These are phyloP conservation scores for Diabrotica balteata DNA, from an alignment of 2,888 invertebrate species.

Conservation along the genomic window DNA sequence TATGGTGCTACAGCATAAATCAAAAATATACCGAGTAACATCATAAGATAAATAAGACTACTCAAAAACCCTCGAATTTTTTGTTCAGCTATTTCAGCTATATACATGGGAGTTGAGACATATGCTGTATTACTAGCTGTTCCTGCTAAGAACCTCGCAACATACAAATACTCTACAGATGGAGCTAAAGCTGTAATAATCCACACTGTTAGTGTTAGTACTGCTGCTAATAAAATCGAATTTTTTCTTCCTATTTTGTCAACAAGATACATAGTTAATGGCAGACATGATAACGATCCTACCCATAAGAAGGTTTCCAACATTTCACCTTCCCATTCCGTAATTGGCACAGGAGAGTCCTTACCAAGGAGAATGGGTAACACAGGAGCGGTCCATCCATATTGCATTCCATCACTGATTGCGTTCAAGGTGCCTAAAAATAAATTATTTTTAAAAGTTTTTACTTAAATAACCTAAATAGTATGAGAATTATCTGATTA, in stretches of 20 bases:
- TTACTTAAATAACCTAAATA: not conserved
- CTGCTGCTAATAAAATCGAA: constrained; percentile 52
- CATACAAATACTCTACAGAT: constrained; percentile 46
- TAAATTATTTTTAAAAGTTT: not conserved
- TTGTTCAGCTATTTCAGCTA: constrained; percentile 58
- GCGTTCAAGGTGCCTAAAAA: constrained; percentile 54
- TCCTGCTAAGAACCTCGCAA: constrained; percentile 48
- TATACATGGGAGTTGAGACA: constrained; percentile 58
- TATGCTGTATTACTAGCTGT: constrained; percentile 55
- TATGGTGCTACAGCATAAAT: constrained; percentile 52
- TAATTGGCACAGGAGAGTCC: constrained; percentile 51
- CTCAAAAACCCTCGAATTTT: constrained; percentile 56
- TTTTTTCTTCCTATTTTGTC: constrained; percentile 51
- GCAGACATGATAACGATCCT: constrained; percentile 48
- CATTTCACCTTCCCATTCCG: constrained; percentile 45
- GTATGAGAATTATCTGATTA: too few species aligned
- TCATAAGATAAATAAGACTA: constrained; percentile 55
- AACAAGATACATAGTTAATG: constrained; percentile 51
- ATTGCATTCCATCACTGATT: constrained; percentile 58
- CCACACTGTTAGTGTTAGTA: constrained; percentile 54
- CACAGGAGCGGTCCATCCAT: constrained; percentile 58
- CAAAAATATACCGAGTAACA: constrained; percentile 54
- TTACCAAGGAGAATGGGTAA: constrained; percentile 51
- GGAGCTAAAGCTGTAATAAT: constrained; percentile 49
- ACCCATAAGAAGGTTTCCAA: constrained; percentile 47